A percentile compares a stretch with the other conserved stretches of the same genome.
Conservation (phyloP, 2,888 invertebrate species). For the Hirtodrosophila confusa region DNA sequence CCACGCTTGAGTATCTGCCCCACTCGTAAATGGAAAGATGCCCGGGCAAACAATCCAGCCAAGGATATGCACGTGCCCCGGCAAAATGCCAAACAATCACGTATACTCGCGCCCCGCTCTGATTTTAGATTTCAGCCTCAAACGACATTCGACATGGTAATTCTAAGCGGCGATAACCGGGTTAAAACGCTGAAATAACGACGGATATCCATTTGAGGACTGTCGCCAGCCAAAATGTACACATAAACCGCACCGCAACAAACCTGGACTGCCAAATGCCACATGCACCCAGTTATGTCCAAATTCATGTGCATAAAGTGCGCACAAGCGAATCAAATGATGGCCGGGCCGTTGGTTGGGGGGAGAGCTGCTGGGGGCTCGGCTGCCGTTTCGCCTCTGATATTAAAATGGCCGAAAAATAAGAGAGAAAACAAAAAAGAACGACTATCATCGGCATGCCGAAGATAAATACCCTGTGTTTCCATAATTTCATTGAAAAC, state of each 20-base stretch:
- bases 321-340: conserved; percentile 57
- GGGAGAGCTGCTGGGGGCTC: conserved; percentile 34
- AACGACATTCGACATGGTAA: conserved; percentile 47
- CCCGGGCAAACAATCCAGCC: conserved; percentile 16
- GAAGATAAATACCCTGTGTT: too few species aligned
- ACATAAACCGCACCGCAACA: conserved; percentile 39
- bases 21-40: conserved; percentile 10
- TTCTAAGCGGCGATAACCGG: conserved; percentile 35
- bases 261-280: conserved; percentile 13
- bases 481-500: too few species aligned
- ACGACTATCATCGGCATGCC: too few species aligned
- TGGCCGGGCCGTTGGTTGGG: conserved; percentile 16
- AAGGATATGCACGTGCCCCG: conserved; percentile 46
- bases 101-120: conserved; percentile 9
- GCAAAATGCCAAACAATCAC: conserved; percentile 20
- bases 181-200: conserved; percentile 26
- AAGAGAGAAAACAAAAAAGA: neutral
- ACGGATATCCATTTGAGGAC: conserved; percentile 29
- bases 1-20: conserved; percentile 5
- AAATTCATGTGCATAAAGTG: conserved; percentile 63
- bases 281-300: conserved; percentile 33
- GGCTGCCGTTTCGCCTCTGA: conserved; percentile 45
- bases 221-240: conserved; percentile 32
- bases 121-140: conserved; percentile 24
- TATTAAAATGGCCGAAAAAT: conserved; percentile 44